Percentiles rank a stretch among this genome's conserved stretches.
Evolutionary conservation across 30 jellyfish, hydroid and myxozoan species (phyloP).

Genomic region (Sanderia malayensis): DNA sequence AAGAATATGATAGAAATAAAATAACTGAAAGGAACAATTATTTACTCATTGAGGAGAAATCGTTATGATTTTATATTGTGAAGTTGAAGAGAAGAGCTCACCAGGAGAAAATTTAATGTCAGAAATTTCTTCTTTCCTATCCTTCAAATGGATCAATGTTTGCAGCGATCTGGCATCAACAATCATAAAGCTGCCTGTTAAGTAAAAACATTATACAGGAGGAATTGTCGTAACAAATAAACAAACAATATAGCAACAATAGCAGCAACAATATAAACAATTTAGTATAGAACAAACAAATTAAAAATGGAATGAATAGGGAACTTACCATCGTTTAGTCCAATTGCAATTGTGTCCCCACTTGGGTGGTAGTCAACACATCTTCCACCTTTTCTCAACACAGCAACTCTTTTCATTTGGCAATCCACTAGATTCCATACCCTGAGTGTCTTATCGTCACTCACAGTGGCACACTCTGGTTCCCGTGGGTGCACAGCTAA

Average conservation of each 20-base stretch:
- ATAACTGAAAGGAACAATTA: too few relatives aligned
- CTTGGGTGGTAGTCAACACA: constrained; percentile 89
- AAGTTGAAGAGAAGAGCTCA: too few relatives aligned
- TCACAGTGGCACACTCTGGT: constrained; percentile 93
- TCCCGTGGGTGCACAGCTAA: constrained; percentile 88
- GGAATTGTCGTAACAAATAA: too few relatives aligned
- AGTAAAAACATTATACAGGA: too few relatives aligned
- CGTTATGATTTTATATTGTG: too few relatives aligned
- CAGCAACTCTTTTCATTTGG: constrained; percentile 79
- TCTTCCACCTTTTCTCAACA: constrained; percentile 88
- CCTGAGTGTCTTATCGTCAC: constrained; percentile 90
- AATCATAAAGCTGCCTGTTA: constrained; percentile 88
- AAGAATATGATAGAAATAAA: too few relatives aligned
- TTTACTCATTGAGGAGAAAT: too few relatives aligned
- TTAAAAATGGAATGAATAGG: too few relatives aligned
- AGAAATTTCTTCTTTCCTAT: constrained; percentile 79
- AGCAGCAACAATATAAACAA: too few relatives aligned
- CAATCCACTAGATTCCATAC: constrained; percentile 76
- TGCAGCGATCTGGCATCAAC: constrained; percentile 84
- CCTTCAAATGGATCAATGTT: constrained; percentile 78
- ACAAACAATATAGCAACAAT: too few relatives aligned
- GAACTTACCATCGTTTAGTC: constrained; percentile 91
- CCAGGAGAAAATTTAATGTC: constrained; percentile 97
- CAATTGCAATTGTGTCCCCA: constrained; percentile 95
- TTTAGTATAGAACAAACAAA: too few relatives aligned